phyloP scores from a whole-genome alignment of 2,113 vertebrate species.

The Nicator chloris region DNA sequence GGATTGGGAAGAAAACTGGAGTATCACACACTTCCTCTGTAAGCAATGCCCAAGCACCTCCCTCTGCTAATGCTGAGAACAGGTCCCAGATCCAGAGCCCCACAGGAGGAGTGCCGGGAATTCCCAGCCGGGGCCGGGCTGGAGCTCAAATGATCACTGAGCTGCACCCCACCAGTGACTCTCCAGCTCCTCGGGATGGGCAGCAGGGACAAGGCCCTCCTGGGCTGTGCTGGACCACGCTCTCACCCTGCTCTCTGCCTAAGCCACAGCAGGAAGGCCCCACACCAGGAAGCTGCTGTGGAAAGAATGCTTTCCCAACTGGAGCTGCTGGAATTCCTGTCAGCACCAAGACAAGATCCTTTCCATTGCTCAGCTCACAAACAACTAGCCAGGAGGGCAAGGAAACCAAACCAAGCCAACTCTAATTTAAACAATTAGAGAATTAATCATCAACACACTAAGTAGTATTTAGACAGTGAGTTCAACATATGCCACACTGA shows the following conservation, averaged over 20 bases:
- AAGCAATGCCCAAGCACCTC: not conserved
- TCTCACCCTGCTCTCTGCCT: not conserved
- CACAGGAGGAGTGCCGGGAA: accelerated
- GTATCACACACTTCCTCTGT: accelerated
- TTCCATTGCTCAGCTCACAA: not conserved
- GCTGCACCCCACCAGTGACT: not conserved
- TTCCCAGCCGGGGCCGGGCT: not conserved
- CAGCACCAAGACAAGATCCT: not conserved
- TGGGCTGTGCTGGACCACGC: accelerated
- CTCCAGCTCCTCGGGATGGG: not conserved
- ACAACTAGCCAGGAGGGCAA: conserved; percentile 41
- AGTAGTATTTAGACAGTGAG: conserved; percentile 50
- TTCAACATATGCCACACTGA: conserved; percentile 63
- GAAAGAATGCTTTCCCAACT: not conserved
- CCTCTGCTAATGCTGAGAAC: not conserved
- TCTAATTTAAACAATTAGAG: conserved; percentile 54
- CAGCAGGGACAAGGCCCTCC: not conserved
- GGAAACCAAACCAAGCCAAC: conserved; percentile 53
- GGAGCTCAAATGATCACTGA: accelerated
- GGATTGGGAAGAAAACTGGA: not conserved
- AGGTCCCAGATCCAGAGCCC: not conserved
- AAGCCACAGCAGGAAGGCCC: not conserved
- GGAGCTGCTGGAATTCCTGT: not conserved
- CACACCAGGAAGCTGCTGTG: not conserved
- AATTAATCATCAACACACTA: conserved; percentile 34